Evolutionary conservation across 2,113 vertebrate species (phyloP).

Genomic region (Corvus hawaiiensis): DNA sequence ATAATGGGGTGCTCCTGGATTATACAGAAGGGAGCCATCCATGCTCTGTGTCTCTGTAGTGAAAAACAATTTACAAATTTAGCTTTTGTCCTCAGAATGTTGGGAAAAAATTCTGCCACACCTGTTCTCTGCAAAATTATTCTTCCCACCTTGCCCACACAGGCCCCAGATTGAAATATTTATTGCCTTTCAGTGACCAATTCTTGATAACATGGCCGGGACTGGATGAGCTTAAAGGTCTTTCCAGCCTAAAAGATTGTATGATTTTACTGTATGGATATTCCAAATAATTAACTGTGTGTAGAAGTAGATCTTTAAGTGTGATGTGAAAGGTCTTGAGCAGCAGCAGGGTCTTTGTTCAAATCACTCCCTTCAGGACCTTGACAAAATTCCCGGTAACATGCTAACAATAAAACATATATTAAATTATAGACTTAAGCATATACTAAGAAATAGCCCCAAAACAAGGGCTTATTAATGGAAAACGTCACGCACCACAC

Average conservation of each 20-base stretch:
- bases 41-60: not conserved
- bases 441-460: not conserved
- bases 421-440: not conserved
- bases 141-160: not conserved
- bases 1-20: not conserved
- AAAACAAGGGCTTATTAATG: not conserved
- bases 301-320: not conserved
- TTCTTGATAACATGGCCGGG: fast-evolving
- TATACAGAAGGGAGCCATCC: not conserved
- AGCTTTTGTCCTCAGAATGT: not conserved
- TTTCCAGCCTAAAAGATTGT: not conserved
- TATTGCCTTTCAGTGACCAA: not conserved
- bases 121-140: not conserved
- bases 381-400: not conserved
- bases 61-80: not conserved
- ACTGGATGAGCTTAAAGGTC: not conserved
- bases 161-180: not conserved
- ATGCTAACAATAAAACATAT: not conserved
- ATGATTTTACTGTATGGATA: not conserved
- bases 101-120: not conserved
- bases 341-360: not conserved
- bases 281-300: not conserved
- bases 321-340: not conserved
- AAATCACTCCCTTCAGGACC: not conserved
- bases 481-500: not conserved